These are phyloP conservation scores for Malurus melanocephalus DNA, from an alignment of 2,113 vertebrate genomes.

Conservation along the genomic window DNA sequence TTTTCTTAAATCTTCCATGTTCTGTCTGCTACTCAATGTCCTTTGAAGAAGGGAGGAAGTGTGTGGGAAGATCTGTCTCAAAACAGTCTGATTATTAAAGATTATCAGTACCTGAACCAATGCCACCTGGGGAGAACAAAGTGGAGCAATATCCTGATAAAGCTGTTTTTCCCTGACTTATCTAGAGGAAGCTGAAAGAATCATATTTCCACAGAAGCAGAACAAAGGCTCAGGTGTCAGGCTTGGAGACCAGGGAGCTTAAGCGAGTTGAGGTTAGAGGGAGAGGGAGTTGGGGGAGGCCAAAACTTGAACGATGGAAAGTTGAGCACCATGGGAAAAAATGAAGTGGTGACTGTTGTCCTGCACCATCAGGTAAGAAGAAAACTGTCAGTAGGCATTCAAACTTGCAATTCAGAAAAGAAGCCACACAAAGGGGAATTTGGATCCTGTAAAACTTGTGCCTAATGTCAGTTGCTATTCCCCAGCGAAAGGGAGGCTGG, in stretches of 20 bases:
- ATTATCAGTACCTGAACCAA: not conserved
- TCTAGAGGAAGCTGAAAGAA: not conserved
- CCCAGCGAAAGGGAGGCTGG: not conserved
- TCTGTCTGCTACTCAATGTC: not conserved
- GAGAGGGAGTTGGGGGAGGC: accelerated
- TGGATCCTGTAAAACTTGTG: not conserved
- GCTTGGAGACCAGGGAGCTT: not conserved
- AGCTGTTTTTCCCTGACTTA: not conserved
- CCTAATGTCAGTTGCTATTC: not conserved
- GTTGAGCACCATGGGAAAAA: not conserved
- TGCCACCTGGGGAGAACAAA: not conserved
- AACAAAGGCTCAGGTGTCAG: not conserved
- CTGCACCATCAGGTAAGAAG: not conserved
- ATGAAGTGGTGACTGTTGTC: not conserved
- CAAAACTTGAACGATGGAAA: not conserved
- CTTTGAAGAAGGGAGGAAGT: not conserved
- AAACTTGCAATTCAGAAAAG: not conserved
- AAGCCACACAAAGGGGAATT: not conserved
- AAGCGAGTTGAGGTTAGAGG: not conserved
- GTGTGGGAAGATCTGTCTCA: not conserved
- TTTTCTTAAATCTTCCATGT: not conserved
- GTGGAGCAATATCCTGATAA: not conserved
- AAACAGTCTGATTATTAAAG: not conserved
- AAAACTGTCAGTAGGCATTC: not conserved
- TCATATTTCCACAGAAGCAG: not conserved